phyloP scores from a whole-genome alignment of 35 echinoderm and acorn worm species.

The Diadema setosum region DNA sequence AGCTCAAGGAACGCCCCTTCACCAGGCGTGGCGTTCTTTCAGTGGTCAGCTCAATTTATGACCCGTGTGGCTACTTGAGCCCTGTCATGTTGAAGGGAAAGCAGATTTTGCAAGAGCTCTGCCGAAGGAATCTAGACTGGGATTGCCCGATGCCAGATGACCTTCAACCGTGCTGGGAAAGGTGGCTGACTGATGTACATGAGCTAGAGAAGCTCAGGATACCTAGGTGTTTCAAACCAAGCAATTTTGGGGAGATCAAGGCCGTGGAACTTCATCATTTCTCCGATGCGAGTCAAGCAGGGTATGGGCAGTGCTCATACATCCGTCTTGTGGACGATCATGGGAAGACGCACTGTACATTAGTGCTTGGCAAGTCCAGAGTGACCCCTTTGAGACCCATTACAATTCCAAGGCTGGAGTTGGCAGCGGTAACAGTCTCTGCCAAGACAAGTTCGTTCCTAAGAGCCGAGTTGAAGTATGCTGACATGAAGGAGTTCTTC shows the following conservation, averaged over 20 bases:
- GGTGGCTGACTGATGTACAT: slow-evolving; percentile 21
- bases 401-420: slow-evolving; percentile 54
- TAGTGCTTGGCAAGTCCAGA: slow-evolving; percentile 21
- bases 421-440: slow-evolving; percentile 40
- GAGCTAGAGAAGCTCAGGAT: slow-evolving; percentile 16
- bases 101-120: slow-evolving; percentile 54
- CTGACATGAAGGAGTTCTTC: neutral
- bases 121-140: slow-evolving; percentile 38
- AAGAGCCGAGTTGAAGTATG: neutral
- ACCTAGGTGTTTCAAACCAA: slow-evolving; percentile 18
- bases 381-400: slow-evolving; percentile 29
- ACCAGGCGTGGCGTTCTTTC: slow-evolving; percentile 51
- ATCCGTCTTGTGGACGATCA: neutral
- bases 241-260: neutral
- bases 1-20: neutral
- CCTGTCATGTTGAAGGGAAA: slow-evolving; percentile 54
- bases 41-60: slow-evolving; percentile 29
- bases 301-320: slow-evolving; percentile 8
- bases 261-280: slow-evolving; percentile 26
- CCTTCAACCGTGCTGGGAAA: slow-evolving; percentile 12
- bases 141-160: slow-evolving; percentile 44
- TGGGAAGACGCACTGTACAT: neutral
- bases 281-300: slow-evolving; percentile 45
- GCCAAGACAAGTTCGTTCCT: slow-evolving; percentile 8
- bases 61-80: slow-evolving; percentile 33